Percentiles rank a stretch among this genome's conserved stretches.
Evolutionary conservation across 2,797 vertebrate species (phyloP).

Genomic region (Lutjanus argentimaculatus): DNA sequence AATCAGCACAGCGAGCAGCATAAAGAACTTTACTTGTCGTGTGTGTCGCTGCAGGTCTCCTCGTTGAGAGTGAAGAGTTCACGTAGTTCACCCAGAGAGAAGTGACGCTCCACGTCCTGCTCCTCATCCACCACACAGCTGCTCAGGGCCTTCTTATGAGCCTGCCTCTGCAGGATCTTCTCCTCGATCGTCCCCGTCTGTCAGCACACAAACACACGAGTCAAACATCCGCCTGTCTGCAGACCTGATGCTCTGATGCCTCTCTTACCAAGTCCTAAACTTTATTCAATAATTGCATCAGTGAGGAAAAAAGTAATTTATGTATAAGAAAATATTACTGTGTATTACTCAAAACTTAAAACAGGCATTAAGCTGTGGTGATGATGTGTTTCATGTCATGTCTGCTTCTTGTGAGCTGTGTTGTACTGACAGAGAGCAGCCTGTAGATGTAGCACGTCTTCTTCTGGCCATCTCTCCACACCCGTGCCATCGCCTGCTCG

Average conservation of each 20-base stretch:
- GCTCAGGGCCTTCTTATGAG: conserved; percentile 98
- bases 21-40: conserved; percentile 88
- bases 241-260: neutral
- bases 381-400: neutral
- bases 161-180: conserved; percentile 98
- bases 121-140: conserved; percentile 98
- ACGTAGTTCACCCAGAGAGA: conserved; percentile 94
- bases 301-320: neutral
- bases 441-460: conserved; percentile 98
- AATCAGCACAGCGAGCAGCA: neutral
- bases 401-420: neutral
- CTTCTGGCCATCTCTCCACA: conserved; percentile 98
- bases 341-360: too few species aligned
- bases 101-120: conserved; percentile 96
- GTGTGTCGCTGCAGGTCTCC: conserved; percentile 93
- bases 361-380: neutral
- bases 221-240: neutral
- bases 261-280: neutral
- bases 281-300: neutral
- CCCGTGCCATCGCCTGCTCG: conserved; percentile 97
- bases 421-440: conserved; percentile 91
- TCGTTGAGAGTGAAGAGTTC: conserved; percentile 93
- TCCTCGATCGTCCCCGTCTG: conserved; percentile 98
- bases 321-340: neutral
- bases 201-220: conserved; percentile 27